A percentile compares a stretch with the other conserved stretches of the same genome.
phyloP scores from a whole-genome alignment of 2,113 vertebrate genomes.

The Atrichornis clamosus region DNA sequence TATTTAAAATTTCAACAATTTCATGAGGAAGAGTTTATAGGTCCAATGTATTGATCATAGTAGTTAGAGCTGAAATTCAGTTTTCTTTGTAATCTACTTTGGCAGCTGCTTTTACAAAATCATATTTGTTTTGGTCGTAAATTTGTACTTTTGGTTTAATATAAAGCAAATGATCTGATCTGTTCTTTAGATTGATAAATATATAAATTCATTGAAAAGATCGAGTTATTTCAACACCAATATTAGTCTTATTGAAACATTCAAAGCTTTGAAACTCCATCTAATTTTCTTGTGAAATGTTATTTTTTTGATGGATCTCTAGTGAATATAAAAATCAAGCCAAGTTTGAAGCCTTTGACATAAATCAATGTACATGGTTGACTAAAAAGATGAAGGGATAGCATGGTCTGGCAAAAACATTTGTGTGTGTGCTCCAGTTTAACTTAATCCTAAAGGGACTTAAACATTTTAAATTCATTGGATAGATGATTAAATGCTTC shows the following conservation, averaged over 20 bases:
- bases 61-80: background rate
- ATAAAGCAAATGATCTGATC: background rate
- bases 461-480: background rate
- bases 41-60: background rate
- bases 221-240: background rate
- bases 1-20: background rate
- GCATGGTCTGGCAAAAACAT: background rate
- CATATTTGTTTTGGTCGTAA: background rate
- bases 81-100: background rate
- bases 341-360: background rate
- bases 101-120: background rate
- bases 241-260: background rate
- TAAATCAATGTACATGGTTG: background rate
- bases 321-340: background rate
- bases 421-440: background rate
- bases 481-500: constrained; percentile 7
- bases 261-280: background rate
- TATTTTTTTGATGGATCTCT: background rate
- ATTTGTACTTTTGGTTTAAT: background rate
- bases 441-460: constrained; percentile 6
- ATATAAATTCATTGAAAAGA: background rate
- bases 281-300: background rate
- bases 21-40: background rate
- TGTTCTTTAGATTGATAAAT: background rate
- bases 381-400: background rate